Base-by-base conservation (phyloP, 37 sponge, comb jelly and placozoan genomes). In the Cliona cf. orientalis region DNA sequence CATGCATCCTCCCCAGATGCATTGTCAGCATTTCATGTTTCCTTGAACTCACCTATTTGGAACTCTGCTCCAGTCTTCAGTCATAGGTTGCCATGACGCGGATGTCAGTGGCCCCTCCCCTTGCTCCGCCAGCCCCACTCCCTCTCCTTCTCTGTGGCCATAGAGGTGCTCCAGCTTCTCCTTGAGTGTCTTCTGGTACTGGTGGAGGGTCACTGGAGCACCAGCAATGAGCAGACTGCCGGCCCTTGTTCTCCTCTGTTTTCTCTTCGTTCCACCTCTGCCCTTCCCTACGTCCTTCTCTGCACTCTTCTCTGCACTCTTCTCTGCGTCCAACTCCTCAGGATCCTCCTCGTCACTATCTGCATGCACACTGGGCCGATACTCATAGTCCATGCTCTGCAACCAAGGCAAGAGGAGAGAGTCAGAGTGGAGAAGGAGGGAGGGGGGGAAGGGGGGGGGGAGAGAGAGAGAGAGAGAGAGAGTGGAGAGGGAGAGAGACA, bases 281-380 rank as follows among this genome's bases (percentile, higher is more conserved):
- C 26, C 26, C 2, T 2, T n/a, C 26, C 26, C 26, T 58, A n/a
- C 23, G 26, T n/a, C n/a, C n/a, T n/a, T n/a, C n/a, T n/a, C n/a
- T n/a, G n/a, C n/a, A n/a, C n/a, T n/a, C n/a, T 41, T 58, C 28
- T 25, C 35, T 26, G n/a, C 74, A 31, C 69, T 69, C 5, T 33
- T 58, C 41, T 80, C 68, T 44, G 69, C 53, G 36, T 80, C 69
- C 66, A 69, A 80, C 35, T 68, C 66, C 12, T 45, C 68, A 12
- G 36, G 14, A 0, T 5, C 56, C 0, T 79, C 69, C 14, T 40
- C 71, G 32, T 68, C 71, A 4, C 19, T 38, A 46, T 46, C 57
- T 17, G 70, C 32, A 28, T 70, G 34, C 31, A 2, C 34, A 29
- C 23, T 60, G 23, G 70, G 81, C 0, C 23, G 5, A 33, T 80